These are phyloP conservation scores for Amphipyra berbera DNA, from an alignment of 2,888 invertebrate species.

Conservation along the genomic window DNA sequence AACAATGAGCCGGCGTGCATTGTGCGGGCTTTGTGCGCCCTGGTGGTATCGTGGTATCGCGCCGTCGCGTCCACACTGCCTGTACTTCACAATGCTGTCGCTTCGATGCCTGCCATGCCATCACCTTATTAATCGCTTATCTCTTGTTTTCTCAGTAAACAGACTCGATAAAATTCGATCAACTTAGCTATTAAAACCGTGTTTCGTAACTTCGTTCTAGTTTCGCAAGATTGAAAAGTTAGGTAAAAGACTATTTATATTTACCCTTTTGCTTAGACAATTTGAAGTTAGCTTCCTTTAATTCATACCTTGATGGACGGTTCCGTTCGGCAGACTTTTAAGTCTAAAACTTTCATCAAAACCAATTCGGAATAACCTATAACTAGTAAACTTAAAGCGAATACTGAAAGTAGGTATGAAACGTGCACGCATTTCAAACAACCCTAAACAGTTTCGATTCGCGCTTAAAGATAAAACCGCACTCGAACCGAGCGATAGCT, in stretches of 20 bases:
- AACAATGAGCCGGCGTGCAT: constrained; percentile 81
- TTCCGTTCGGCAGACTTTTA: neutral
- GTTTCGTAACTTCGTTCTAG: neutral
- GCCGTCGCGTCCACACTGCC: constrained; percentile 70
- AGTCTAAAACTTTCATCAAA: neutral
- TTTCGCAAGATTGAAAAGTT: neutral
- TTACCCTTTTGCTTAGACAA: neutral
- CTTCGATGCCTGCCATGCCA: constrained; percentile 50
- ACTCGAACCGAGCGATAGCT: constrained; percentile 47
- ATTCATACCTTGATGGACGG: neutral
- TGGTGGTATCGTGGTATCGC: constrained; percentile 76
- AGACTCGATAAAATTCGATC: constrained; percentile 1
- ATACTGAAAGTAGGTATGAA: neutral
- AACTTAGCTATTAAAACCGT: neutral
- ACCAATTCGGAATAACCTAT: constrained; percentile 1
- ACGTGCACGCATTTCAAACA: constrained; percentile 11
- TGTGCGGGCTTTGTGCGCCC: constrained; percentile 83
- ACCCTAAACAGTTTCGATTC: constrained; percentile 15
- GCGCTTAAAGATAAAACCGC: constrained; percentile 27
- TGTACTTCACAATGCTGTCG: constrained; percentile 72
- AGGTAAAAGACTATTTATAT: neutral
- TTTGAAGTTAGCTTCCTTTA: neutral
- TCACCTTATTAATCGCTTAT: constrained; percentile 39
- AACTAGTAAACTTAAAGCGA: no score
- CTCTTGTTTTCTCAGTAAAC: constrained; percentile 25